Base-by-base conservation (phyloP, 2,113 vertebrate genomes). In the Phalacrocorax carbo region DNA sequence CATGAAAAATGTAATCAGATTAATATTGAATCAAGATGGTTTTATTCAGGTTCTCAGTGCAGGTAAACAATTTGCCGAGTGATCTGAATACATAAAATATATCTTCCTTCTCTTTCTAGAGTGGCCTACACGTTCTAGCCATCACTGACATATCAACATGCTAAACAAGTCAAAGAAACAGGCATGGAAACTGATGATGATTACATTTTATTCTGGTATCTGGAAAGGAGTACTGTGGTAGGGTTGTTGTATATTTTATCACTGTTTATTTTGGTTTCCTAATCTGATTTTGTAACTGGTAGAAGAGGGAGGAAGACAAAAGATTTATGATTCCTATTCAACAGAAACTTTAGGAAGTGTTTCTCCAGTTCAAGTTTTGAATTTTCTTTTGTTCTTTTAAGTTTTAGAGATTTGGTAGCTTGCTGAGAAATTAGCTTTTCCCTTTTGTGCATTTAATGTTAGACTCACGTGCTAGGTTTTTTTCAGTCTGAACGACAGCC, bases 11-110 rank as follows among this genome's bases (percentile, higher is more conserved):
- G 27, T 57, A 78, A 40, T 72, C 36, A 64, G 70, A 73, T 92
- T 96, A 96, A 86, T 96, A 95, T 82, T 90, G 49, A 90, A 96
- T 76, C 68, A 84, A 85, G 77, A 65, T 19, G 17, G 0, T 90
- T 84, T 92, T 90, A 78, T 94, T 91, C 73, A 52, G 29, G 15
- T 86, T 80, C 49, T 83, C 34, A 48, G 36, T 42, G 34, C 34
- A 76, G 42, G 30, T 42, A 88, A 92, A 91, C 36, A 90, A 64
- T 57, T 70, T 66, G 55, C 26, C 62, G 73, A 44, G 13, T n/a
- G 27, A 71, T 25, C 44, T 14, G 29, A 78, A 90, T 95, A 80
- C 42, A 87, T 71, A 78, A 97, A 96, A 91, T 52, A 91, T 88
- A 77, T 86, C 36, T 86, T 83, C 65, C n/a, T 88, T 90, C 48